Base-by-base conservation (phyloP, 1,140 invertebrate genomes). In the Drosophila parabipectinata region DNA sequence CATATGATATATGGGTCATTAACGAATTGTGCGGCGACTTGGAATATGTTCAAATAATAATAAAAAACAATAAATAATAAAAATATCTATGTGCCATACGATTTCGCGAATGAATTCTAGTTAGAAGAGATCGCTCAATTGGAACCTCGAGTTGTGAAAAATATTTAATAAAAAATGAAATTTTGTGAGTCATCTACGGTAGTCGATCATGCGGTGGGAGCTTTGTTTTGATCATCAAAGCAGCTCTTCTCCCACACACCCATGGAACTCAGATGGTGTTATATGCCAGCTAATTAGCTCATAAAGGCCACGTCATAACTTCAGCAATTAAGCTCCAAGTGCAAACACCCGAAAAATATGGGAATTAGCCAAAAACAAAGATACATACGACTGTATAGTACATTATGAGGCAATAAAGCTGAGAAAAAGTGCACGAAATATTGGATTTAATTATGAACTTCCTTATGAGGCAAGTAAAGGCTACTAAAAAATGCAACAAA, bases 1-100 rank as follows among this genome's bases (percentile, higher is more conserved):
- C 63, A 76, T 76, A 76, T 59, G 63, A 76, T 76, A 76, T 76
- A 75, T 76, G 73, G 73, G 73, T 76, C 73, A 76, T 76, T 76
- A 76, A 76, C 73, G 72, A 76, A 77, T 67, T 76, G 73, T 76
- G 62, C 72, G 52, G 21, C 73, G 62, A 60, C 62, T 59, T 61
- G 73, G 62, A 76, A 76, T 76, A 57, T 60, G 54, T 48, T 52
- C 47, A 28, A 73, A 64, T 66, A 74, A 64, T 66, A 74, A 63
- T 74, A 73, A 73, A 73, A 53, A 48, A 72, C 52, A 56, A 56
- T 73, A 57, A 74, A 74, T 41, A 74, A 64, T 52, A 52, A 30
- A 32, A 30, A 32, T 26, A 53, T 18, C 15, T 52, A 48, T 32
- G 39, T 57, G 60, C 21, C 71, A 52, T 21, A 37, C 34, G 30